Percentiles rank a stretch among this genome's conserved stretches.
Evolutionary conservation across 2,113 vertebrate genomes (phyloP).

Genomic region (Heterotilapia buettikoferi): DNA sequence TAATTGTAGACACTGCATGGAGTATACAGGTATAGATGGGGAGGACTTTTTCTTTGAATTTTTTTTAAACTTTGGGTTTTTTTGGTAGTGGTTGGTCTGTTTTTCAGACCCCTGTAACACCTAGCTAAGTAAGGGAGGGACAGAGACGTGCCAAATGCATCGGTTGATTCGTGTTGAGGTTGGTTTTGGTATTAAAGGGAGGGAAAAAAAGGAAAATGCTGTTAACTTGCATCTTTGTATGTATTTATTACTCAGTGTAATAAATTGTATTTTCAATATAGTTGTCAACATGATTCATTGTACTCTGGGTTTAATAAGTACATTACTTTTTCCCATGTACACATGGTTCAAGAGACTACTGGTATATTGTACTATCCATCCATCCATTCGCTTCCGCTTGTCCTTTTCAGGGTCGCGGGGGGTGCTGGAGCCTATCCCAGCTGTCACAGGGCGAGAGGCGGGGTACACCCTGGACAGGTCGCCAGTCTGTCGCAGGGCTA

Average conservation of each 20-base stretch:
- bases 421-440: neutral
- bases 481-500: neutral
- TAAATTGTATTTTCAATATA: constrained; percentile 99
- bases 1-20: constrained; percentile 79
- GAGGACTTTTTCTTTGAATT: constrained; percentile 23
- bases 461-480: neutral
- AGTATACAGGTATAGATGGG: constrained; percentile 79
- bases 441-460: neutral
- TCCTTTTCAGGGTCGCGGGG: neutral
- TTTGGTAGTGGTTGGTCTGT: constrained; percentile 62
- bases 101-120: constrained; percentile 54
- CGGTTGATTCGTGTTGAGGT: constrained; percentile 52
- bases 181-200: constrained; percentile 59
- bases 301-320: neutral
- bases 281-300: constrained; percentile 43
- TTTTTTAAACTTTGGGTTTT: neutral
- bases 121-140: constrained; percentile 22
- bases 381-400: neutral
- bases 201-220: constrained; percentile 70
- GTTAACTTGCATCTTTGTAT: constrained; percentile 97
- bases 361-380: neutral
- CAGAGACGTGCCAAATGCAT: constrained; percentile 64
- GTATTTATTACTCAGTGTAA: constrained; percentile 99
- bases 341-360: neutral
- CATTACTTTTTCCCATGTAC: neutral